Percentiles rank a stretch among this genome's conserved stretches.
These are phyloP conservation scores for Parasteatoda lunata DNA, from an alignment of 2,888 invertebrate genomes.

Conservation along the genomic window DNA sequence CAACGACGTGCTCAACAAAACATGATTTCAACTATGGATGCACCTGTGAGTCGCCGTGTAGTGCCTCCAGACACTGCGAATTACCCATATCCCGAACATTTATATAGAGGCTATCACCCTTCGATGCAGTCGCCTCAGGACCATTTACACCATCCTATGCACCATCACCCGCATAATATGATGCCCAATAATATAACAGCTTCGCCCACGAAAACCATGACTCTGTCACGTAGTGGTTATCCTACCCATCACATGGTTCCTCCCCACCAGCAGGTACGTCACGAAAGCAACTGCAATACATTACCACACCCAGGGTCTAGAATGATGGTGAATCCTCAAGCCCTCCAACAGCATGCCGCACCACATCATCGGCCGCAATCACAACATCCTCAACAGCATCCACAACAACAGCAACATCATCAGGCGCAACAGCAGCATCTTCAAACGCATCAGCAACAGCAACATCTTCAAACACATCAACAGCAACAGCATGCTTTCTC, in stretches of 20 bases:
- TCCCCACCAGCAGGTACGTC: slow-evolving; percentile 49
- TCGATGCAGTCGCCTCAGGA: slow-evolving; percentile 62
- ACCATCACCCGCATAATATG: slow-evolving; percentile 72
- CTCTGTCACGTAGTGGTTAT: slow-evolving; percentile 57
- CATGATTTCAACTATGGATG: slow-evolving; percentile 62
- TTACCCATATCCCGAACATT: slow-evolving; percentile 55
- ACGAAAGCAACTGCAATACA: slow-evolving; percentile 65
- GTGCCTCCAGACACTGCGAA: slow-evolving; percentile 55
- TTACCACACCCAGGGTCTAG: slow-evolving; percentile 57
- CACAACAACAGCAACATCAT: slow-evolving; percentile 32
- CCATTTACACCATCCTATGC: slow-evolving; percentile 68
- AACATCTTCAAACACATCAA: slow-evolving; percentile 22
- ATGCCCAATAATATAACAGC: slow-evolving; percentile 72
- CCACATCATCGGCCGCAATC: slow-evolving; percentile 12
- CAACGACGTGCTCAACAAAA: slow-evolving; percentile 56
- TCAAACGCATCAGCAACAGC: slow-evolving; percentile 19
- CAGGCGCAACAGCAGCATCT: slow-evolving; percentile 27
- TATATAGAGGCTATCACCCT: slow-evolving; percentile 58
- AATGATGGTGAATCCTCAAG: slow-evolving; percentile 51
- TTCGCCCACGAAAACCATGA: slow-evolving; percentile 64
- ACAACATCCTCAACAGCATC: slow-evolving; percentile 6
- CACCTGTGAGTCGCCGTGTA: slow-evolving; percentile 47
- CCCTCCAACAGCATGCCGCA: slow-evolving; percentile 26
- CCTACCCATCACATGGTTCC: slow-evolving; percentile 46
- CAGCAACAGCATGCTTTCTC: slow-evolving; percentile 53